Percentiles rank a stretch among this genome's conserved stretches.
Conservation (phyloP, 2,113 vertebrate species). For the Callorhinus ursinus region DNA sequence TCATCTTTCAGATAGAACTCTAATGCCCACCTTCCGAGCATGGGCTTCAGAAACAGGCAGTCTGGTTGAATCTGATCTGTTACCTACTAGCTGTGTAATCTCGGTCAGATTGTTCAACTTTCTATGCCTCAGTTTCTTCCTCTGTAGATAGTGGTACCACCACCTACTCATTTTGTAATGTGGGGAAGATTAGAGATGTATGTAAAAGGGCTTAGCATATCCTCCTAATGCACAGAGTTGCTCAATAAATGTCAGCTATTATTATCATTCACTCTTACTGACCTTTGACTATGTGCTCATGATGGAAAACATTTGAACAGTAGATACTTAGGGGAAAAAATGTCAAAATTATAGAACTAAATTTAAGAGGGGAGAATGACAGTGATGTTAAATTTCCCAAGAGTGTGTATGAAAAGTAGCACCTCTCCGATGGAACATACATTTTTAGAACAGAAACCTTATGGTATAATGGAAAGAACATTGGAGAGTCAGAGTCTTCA, state of each 20-base stretch:
- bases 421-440: conserved; percentile 37
- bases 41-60: conserved; percentile 31
- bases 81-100: background rate
- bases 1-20: conserved; percentile 44
- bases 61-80: background rate
- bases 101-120: background rate
- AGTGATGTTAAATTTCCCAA: conserved; percentile 57
- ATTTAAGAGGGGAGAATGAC: conserved; percentile 24
- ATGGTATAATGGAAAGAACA: conserved; percentile 46
- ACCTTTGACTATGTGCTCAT: conserved; percentile 25
- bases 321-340: background rate
- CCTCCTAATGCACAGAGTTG: background rate
- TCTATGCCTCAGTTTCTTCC: conserved; percentile 1
- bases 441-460: conserved; percentile 72
- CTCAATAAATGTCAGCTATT: conserved; percentile 20
- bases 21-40: background rate
- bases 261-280: background rate
- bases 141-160: conserved; percentile 1
- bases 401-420: conserved; percentile 53
- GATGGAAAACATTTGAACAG: background rate
- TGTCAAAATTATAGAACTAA: conserved; percentile 16
- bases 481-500: background rate
- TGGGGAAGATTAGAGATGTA: background rate
- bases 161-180: conserved; percentile 27
- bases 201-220: background rate